A percentile compares a stretch with the other conserved stretches of the same genome.
Conservation (phyloP, 2,113 vertebrate genomes). For the Pygathrix nemaeus region DNA sequence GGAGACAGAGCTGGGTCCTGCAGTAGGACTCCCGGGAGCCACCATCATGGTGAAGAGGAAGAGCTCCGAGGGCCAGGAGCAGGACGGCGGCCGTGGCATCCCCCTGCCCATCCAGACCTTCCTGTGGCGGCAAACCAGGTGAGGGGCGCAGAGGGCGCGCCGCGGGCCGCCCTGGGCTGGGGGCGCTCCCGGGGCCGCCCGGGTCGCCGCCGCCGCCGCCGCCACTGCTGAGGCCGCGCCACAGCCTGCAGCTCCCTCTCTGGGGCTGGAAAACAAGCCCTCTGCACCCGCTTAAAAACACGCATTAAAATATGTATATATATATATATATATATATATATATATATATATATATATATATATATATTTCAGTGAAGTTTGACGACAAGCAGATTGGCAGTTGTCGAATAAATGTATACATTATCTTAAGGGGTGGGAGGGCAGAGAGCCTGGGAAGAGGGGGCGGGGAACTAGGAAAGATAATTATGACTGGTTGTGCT, state of each 20-base stretch:
- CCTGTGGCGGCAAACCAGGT: no score
- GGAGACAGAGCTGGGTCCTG: no score
- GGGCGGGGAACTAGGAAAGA: conserved; percentile 50
- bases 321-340: not conserved
- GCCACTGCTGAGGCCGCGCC: conserved; percentile 40
- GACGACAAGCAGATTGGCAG: conserved; percentile 51
- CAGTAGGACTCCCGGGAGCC: no score
- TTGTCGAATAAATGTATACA: conserved; percentile 39
- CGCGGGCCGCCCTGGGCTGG: no score
- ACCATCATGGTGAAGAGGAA: no score
- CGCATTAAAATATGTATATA: conserved; percentile 26
- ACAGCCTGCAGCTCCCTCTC: conserved; percentile 51
- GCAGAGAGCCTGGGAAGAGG: conserved; percentile 37
- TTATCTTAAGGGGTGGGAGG: conserved; percentile 43
- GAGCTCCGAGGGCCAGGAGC: no score
- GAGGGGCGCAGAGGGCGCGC: no score
- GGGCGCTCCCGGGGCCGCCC: no score
- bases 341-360: not conserved
- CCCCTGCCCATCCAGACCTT: no score
- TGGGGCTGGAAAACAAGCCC: conserved; percentile 40
- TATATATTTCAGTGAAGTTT: conserved; percentile 71
- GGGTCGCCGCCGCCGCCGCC: not conserved
- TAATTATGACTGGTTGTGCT: conserved; percentile 30
- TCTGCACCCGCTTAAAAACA: conserved; percentile 49
- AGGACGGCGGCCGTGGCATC: no score